Base-by-base conservation (phyloP, 2,888 invertebrate species). In the Drosophila niveifrons region DNA sequence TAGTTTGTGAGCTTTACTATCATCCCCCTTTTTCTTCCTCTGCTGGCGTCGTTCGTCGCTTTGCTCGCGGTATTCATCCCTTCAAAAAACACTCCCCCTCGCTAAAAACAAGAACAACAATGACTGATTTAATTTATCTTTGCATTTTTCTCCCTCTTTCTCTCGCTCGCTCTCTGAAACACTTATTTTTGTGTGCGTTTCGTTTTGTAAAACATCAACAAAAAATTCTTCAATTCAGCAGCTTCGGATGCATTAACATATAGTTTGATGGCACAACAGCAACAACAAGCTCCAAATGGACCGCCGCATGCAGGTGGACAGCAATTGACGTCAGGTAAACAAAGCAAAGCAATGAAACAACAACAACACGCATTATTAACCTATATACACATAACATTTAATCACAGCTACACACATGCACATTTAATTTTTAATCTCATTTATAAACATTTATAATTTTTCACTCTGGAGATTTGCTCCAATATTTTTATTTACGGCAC, bases 191-290 rank as follows among this genome's bases (percentile, higher is more conserved):
- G 18, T 36, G 31, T 75, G 43, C 44, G 10, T 39, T 66, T 48
- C 15, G 34, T 43, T 53, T 36, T 62, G 56, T 61, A 53, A 58
- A 44, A 39, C 8, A 28, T 44, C 31, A 58, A 56, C 47, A 59
- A 56, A 23, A 17, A 56, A 65, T 65, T 66, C 51, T 74, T 76
- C 64, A 73, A 80, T 82, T 68, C 79, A 91, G 91, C 90, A 87
- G 86, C 90, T 87, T 86, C 90, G 89, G 92, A 92, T 90, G 90
- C 90, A 67, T 89, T 91, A 88, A 91, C 90, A 78, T 90, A 90
- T 86, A 91, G 89, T 90, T 90, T 92, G 90, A 92, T 92, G 92
- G 91, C 92, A 82, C 91, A 92, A 69, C 75, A 76, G 78, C 75
- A 76, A 76, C 75, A 75, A 67, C 92, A 92, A 90, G 82, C 90